Evolutionary conservation across 2,888 invertebrate genomes (phyloP), one percentile per base, ranked within the genome.

Genomic region (Drosophila infuscata): DNA sequence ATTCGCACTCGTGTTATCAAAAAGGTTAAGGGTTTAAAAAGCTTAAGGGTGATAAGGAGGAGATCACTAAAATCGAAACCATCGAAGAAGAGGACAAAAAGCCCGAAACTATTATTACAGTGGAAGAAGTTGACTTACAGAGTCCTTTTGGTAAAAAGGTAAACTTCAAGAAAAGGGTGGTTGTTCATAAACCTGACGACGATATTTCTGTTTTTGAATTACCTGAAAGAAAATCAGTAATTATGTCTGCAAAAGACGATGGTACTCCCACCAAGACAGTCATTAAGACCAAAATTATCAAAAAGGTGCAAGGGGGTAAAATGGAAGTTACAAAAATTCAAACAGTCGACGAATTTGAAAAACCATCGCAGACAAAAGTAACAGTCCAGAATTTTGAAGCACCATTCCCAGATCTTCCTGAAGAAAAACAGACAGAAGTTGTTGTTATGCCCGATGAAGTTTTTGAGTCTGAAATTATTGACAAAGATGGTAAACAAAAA

Each of bases 221-320:
- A 3, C 93, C 93, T 0, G 93, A 93, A 69, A 85, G 91, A 54
- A 92, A 92, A 67, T 92, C 89, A 17, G 77, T 93, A 29, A 89
- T 93, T 41, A 81, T 93, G 17, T 88, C 92, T 4, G 93, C 94
- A 90, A 93, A 88, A 70, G 66, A 93, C 74, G 90, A 93, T 88
- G 91, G 93, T 65, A 90, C 90, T 72, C 92, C 90, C 8, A 92
- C 89, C 2, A 91, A 92, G 43, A 93, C 92, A 9, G 91, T 93
- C 36, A 92, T 93, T 3, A 94, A 92, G 70, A 94, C 93, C 17
- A 93, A 93, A 65, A 88, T 93, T 3, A 94, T 94, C n/a, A 94
- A 94, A 75, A 94, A 94, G 79, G 90, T 92, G 3, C 84, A 92
- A 52, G 93, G 93, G 0, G 80, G 83, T 2, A 92, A 94, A 73